Conservation (phyloP, 2,797 vertebrate species). For the Eutrigla gurnardus region DNA sequence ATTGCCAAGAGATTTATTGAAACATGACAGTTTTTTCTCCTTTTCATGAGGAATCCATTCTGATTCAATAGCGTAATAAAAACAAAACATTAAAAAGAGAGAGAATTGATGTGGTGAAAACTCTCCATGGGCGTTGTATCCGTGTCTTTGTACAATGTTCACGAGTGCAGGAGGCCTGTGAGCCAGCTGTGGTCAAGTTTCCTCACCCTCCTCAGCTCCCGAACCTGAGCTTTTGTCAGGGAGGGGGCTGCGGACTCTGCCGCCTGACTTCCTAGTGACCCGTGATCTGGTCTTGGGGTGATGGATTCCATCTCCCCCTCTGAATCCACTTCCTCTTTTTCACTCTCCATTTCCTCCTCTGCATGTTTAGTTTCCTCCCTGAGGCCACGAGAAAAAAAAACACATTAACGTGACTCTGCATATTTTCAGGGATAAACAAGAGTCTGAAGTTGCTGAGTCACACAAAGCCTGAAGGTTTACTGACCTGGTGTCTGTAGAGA, state of each 20-base stretch:
- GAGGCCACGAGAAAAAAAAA: not conserved
- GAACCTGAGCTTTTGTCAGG: constrained; percentile 86
- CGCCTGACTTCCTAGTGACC: constrained; percentile 18
- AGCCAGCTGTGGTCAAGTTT: constrained; percentile 92
- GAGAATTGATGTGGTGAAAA: not conserved
- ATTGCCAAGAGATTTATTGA: not conserved
- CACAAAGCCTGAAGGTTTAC: not conserved
- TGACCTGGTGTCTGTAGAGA: constrained; percentile 82
- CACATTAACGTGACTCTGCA: constrained; percentile 23
- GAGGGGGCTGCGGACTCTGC: constrained; percentile 54
- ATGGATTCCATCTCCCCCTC: constrained; percentile 83
- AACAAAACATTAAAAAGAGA: not conserved
- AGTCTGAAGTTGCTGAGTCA: constrained; percentile 22
- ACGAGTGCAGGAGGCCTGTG: constrained; percentile 60
- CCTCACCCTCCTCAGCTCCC: constrained; percentile 87
- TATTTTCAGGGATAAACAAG: constrained; percentile 48
- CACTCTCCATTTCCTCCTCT: constrained; percentile 88
- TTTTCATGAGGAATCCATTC: constrained; percentile 1
- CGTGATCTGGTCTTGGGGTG: constrained; percentile 31
- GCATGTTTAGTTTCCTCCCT: constrained; percentile 67
- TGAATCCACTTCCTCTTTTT: constrained; percentile 86
- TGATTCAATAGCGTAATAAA: not conserved
- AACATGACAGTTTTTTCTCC: not conserved
- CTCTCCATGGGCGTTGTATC: not conserved
- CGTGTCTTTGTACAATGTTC: constrained; percentile 30